Evolutionary conservation across 2,797 vertebrate genomes (phyloP), one percentile per base, ranked within the genome.

Genomic region (Pangasius mekongensis): DNA sequence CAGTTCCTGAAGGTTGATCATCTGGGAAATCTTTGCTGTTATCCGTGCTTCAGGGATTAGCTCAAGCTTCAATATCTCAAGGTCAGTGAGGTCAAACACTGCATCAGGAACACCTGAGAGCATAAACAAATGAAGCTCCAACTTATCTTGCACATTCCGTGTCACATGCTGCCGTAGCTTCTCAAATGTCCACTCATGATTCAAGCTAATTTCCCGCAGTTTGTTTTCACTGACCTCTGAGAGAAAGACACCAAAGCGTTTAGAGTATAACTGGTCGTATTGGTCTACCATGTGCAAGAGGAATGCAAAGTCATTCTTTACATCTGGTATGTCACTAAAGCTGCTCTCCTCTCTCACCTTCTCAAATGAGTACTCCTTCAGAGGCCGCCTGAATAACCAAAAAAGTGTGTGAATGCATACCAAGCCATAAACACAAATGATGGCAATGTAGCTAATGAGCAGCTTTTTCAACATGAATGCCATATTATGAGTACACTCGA

Each of bases 221-320:
- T 99, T 99, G 94, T 99, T 99, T 93, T 99, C 99, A 60, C 99
- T 99, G 56, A 99, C 98, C 93, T 99, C 99, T 0, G 99, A 99
- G 74, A 99, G 94, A 91, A 99, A 99, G 88, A 99, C 98, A 0
- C 98, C 99, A 2, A 99, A 99, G 10, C 99, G 97, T 93, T 99
- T 99, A 0, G 99, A 99, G 84, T 99, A 99, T 67, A 99, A 94
- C 92, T 99, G 98, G 92, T 99, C 99, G 0, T 99, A 99, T 91
- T 99, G 99, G 93, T 99, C 99, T 0, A 99, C 98, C 99, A 99
- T 99, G 93, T 99, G 99, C 84, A 99, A 96, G 56, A 99, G 98
- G 91, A 99, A 99, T 0, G 99, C 99, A 95, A 99, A 99, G 92
- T 99, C 99, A 0, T 99, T 99, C 94, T 99, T 99, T 47, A 99